These are phyloP conservation scores for Sipunculus nudus DNA, from an alignment of 2,888 invertebrate genomes.

Conservation along the genomic window DNA sequence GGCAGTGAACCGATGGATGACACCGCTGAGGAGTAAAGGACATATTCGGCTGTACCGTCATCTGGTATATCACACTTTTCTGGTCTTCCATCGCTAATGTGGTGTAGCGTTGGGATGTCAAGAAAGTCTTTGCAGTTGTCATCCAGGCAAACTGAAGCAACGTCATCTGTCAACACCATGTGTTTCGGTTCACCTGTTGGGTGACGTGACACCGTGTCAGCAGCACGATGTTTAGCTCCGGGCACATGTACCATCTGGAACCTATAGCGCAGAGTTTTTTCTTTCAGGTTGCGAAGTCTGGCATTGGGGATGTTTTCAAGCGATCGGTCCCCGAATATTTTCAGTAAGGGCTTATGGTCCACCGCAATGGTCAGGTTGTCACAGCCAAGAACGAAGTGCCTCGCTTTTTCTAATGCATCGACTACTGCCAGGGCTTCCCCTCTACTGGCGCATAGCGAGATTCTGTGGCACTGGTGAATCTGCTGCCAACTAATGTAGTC, in stretches of 20 bases:
- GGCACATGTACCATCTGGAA: constrained; percentile 36
- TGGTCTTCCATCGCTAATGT: too few species aligned
- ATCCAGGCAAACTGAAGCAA: too few species aligned
- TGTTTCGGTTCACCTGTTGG: constrained; percentile 28
- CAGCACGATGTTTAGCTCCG: constrained; percentile 27
- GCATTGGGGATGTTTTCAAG: constrained; percentile 26
- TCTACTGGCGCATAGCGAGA: constrained; percentile 33
- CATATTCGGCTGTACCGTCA: too few species aligned
- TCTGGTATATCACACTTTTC: too few species aligned
- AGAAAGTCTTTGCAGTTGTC: too few species aligned
- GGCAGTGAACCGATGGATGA: constrained; percentile 11
- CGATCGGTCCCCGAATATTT: constrained; percentile 22
- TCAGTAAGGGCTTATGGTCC: constrained; percentile 30
- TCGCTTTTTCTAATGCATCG: constrained; percentile 17
- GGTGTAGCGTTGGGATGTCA: too few species aligned
- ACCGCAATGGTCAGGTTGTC: constrained; percentile 23
- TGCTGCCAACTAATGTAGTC: constrained; percentile 33
- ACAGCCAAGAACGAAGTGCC: constrained; percentile 24
- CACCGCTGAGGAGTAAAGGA: too few species aligned
- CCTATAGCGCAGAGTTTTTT: constrained; percentile 38
- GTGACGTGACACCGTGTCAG: constrained; percentile 35
- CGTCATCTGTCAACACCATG: too few species aligned
- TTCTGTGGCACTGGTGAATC: constrained; percentile 36
- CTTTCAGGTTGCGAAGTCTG: constrained; percentile 43
- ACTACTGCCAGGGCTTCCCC: constrained; percentile 24